phyloP scores from a whole-genome alignment of 2,797 vertebrate genomes.

The Mus minutoides region DNA sequence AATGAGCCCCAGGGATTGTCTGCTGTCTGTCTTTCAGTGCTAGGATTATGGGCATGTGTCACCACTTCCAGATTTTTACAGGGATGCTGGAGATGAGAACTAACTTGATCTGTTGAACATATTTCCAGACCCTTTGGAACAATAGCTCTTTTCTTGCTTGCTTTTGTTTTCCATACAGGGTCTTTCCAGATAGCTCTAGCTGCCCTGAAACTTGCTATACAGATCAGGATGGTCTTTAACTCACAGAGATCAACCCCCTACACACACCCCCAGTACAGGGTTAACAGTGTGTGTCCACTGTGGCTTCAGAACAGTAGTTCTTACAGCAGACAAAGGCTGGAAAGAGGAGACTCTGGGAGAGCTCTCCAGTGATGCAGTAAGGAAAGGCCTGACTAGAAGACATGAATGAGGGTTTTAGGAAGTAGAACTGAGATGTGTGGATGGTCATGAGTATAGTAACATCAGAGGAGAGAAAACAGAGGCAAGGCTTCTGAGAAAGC shows the following conservation, averaged over 20 bases:
- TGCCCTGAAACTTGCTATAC: neutral
- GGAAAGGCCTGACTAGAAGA: neutral
- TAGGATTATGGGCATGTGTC: neutral
- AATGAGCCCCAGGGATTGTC: neutral
- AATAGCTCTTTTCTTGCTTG: neutral
- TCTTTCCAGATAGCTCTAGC: neutral
- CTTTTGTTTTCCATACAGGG: neutral
- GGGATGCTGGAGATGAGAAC: neutral
- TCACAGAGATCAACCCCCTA: neutral
- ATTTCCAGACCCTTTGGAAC: neutral
- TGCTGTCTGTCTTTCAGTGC: neutral
- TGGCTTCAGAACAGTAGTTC: neutral
- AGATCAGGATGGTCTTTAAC: neutral
- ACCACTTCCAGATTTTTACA: neutral
- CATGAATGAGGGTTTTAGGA: neutral
- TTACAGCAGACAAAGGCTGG: neutral
- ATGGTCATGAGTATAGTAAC: accelerated
- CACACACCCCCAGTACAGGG: neutral
- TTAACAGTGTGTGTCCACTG: neutral
- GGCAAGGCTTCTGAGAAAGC: neutral
- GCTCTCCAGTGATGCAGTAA: neutral
- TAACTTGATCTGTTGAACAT: neutral
- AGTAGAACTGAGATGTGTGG: neutral
- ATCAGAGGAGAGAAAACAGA: neutral
- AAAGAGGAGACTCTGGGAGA: neutral